Conservation (phyloP, 2,113 vertebrate species). For the Hydropotes inermis region DNA sequence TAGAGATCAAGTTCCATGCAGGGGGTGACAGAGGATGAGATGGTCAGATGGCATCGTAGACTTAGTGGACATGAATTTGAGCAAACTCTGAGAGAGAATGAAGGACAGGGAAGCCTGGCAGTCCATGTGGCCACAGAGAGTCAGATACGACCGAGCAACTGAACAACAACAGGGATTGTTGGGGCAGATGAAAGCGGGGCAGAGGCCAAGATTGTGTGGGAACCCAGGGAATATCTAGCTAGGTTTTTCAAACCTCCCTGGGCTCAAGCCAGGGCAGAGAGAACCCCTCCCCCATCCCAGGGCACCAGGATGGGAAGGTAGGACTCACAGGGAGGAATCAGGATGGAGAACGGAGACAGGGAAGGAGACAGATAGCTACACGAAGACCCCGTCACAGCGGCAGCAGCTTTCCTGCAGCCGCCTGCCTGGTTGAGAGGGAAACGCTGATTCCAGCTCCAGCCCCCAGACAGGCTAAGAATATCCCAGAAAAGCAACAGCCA, state of each 20-base stretch:
- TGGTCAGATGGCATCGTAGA: background rate
- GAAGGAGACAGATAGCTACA: background rate
- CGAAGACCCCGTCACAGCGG: constrained; percentile 6
- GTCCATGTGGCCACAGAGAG: background rate
- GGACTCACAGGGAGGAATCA: background rate
- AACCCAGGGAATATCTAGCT: background rate
- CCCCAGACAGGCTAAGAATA: constrained; percentile 79
- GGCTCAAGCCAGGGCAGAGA: background rate
- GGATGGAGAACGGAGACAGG: background rate
- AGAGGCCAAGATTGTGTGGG: background rate
- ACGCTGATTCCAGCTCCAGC: constrained; percentile 74
- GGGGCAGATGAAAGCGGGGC: background rate
- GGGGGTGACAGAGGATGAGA: background rate
- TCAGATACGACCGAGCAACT: background rate
- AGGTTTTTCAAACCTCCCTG: background rate
- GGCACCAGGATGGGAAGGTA: background rate
- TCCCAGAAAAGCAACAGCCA: constrained; percentile 70
- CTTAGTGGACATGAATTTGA: background rate
- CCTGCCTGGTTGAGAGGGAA: constrained; percentile 78
- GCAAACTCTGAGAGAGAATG: background rate
- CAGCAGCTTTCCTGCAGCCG: constrained; percentile 58
- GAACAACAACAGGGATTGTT: background rate
- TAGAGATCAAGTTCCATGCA: background rate
- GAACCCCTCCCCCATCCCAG: background rate
- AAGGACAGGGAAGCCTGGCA: background rate